Evolutionary conservation across 2,888 invertebrate genomes (phyloP), one percentile per base, ranked within the genome.

Genomic region (Apamea monoglypha): DNA sequence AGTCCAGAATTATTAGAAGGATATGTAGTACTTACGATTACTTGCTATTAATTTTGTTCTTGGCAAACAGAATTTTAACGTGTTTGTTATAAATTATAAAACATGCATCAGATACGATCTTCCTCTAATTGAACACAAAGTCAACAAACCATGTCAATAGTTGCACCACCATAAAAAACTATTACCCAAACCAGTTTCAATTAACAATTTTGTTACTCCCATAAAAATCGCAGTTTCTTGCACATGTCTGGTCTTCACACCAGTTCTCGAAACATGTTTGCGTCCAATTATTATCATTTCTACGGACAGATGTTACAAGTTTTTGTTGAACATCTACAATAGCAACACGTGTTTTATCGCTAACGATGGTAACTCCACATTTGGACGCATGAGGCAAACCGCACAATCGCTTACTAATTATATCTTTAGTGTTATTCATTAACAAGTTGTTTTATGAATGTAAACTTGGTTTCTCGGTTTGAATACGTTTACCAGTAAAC

Each of bases 391-490:
- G 53, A 74, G 40, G 77, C n/a, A 81, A 86, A 86, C 81, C 76
- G 70, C 82, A 76, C 84, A 84, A 89, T 84, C 40, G 71, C 63
- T 78, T 67, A 80, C 79, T 86, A 89, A 89, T 89, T 81, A 80
- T 76, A 68, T 73, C 63, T 78, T 81, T 78, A 82, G 77, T 85
- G 29, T 83, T 79, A 78, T 81, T 88, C 76, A 88, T 88, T 87
- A 84, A 76, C 80, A 78, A 71, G 68, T 78, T 76, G 74, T 80
- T 87, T 70, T 79, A 82, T 81, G 67, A 81, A 83, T 86, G 83
- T 83, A 81, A 83, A 83, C 67, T 73, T 53, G 64, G 80, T 68
- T 64, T 78, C 77, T 81, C 72, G 18, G n/a, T 75, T 82, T 75
- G 44, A 67, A 77, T 70, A 76, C 61, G 70, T 74, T 75, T 76